These are phyloP conservation scores for Cylloceria caligata DNA, from an alignment of 2,888 invertebrate species.

Conservation along the genomic window DNA sequence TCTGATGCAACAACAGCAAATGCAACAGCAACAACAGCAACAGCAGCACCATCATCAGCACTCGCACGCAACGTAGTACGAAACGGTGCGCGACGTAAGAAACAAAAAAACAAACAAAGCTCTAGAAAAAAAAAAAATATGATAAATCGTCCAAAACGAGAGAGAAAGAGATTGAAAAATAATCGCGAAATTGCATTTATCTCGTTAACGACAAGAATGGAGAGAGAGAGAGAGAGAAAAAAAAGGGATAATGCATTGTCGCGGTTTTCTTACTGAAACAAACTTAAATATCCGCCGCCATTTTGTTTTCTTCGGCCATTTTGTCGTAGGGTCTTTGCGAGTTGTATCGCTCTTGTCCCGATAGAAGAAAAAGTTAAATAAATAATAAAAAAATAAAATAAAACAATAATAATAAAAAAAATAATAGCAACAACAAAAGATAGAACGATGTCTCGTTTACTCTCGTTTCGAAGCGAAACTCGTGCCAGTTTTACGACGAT, in stretches of 20 bases:
- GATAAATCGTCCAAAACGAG: slow-evolving; percentile 61
- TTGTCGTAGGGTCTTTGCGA: slow-evolving; percentile 20
- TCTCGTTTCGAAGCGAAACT: slow-evolving; percentile 53
- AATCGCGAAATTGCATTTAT: slow-evolving; percentile 25
- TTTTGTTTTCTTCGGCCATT: slow-evolving; percentile 56
- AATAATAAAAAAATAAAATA: slow-evolving; percentile 1
- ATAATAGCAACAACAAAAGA: no score
- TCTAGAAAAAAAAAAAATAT: slow-evolving; percentile 34
- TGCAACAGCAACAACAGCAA: slow-evolving; percentile 73
- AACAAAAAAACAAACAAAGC: slow-evolving; percentile 33
- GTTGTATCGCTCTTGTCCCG: background rate
- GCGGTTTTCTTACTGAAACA: slow-evolving; percentile 21
- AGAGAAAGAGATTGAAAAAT: slow-evolving; percentile 23
- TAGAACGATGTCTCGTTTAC: slow-evolving; percentile 6
- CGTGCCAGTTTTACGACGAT: slow-evolving; percentile 65
- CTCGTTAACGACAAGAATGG: background rate
- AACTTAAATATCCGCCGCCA: slow-evolving; percentile 33
- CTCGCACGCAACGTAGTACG: slow-evolving; percentile 77
- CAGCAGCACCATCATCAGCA: slow-evolving; percentile 74
- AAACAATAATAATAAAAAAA: background rate
- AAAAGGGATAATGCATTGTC: slow-evolving; percentile 14
- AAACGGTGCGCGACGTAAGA: slow-evolving; percentile 58
- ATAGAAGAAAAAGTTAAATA: slow-evolving; percentile 24
- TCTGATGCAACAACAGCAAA: slow-evolving; percentile 61
- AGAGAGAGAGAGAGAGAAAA: no score